A percentile compares a stretch with the other conserved stretches of the same genome.
Conservation (phyloP, 2,888 invertebrate genomes). For the Zaprionus lineosus region DNA sequence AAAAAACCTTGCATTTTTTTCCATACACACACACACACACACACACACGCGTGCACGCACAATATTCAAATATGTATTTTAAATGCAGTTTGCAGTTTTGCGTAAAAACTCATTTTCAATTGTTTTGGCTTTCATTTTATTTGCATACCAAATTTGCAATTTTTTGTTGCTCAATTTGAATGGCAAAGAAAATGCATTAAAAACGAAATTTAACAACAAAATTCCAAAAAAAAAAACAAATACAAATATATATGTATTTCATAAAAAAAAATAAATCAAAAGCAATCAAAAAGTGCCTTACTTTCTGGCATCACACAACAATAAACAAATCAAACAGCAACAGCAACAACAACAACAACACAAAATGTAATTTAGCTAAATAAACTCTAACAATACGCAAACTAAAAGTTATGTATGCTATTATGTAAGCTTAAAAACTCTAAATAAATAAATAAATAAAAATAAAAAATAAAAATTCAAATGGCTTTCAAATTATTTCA, state of each 20-base stretch:
- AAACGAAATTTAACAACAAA: constrained; percentile 15
- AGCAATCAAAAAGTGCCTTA: constrained; percentile 59
- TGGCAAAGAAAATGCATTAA: constrained; percentile 8
- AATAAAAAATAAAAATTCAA: constrained; percentile 29
- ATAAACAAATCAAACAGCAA: constrained; percentile 5
- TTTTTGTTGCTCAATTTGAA: constrained; percentile 33
- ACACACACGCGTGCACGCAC: constrained; percentile 4
- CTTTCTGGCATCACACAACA: constrained; percentile 47
- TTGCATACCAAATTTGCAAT: constrained; percentile 35
- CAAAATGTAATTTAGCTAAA: constrained; percentile 75
- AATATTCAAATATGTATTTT: constrained; percentile 39
- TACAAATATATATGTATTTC: constrained; percentile 43
- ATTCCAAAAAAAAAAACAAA: constrained; percentile 24
- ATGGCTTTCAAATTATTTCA: constrained; percentile 10
- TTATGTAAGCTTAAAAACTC: constrained; percentile 69
- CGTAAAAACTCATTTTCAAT: constrained; percentile 44
- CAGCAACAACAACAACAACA: constrained; percentile 23
- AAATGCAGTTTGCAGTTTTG: constrained; percentile 43
- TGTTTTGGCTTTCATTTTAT: constrained; percentile 52
- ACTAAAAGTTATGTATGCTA: constrained; percentile 71
- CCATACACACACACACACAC: constrained; percentile 1
- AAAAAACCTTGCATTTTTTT: constrained; percentile 20
- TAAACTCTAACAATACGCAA: constrained; percentile 60
- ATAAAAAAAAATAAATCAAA: constrained; percentile 50
- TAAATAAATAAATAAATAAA: constrained; percentile 63